These are phyloP conservation scores for Catagonus wagneri DNA, from an alignment of 2,113 vertebrate genomes.

Conservation along the genomic window DNA sequence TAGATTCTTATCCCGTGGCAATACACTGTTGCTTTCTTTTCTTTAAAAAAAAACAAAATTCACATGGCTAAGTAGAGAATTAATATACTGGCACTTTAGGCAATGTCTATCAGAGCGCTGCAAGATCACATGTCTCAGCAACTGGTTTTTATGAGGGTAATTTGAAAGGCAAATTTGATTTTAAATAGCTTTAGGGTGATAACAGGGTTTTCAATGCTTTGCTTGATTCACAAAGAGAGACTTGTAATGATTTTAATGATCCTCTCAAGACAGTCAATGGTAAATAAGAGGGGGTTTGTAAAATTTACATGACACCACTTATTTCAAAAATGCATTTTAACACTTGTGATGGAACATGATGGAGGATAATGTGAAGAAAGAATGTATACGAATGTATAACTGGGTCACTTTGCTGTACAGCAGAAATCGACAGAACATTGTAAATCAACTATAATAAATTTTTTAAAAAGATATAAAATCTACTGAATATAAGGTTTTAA, in stretches of 20 bases:
- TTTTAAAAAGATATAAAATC: too few species aligned
- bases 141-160: slow-evolving; percentile 51
- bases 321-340: slow-evolving; percentile 39
- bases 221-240: slow-evolving; percentile 64
- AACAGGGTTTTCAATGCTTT: slow-evolving; percentile 64
- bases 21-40: slow-evolving; percentile 59
- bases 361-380: too few species aligned
- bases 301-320: slow-evolving; percentile 4
- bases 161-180: slow-evolving; percentile 80
- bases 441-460: too few species aligned
- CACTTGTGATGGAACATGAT: too few species aligned
- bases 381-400: too few species aligned
- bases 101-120: neutral
- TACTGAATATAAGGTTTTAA: too few species aligned
- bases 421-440: too few species aligned
- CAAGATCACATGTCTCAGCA: slow-evolving; percentile 42
- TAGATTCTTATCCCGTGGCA: slow-evolving; percentile 69
- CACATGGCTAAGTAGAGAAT: slow-evolving; percentile 57
- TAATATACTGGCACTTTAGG: slow-evolving; percentile 50
- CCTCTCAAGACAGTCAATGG: slow-evolving; percentile 4
- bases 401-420: too few species aligned
- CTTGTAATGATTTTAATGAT: slow-evolving; percentile 70
- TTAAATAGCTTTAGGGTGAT: slow-evolving; percentile 64
- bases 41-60: slow-evolving; percentile 44
- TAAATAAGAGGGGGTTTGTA: slow-evolving; percentile 1